Conservation (phyloP, 2,113 vertebrate species). For the Scophthalmus maximus region DNA sequence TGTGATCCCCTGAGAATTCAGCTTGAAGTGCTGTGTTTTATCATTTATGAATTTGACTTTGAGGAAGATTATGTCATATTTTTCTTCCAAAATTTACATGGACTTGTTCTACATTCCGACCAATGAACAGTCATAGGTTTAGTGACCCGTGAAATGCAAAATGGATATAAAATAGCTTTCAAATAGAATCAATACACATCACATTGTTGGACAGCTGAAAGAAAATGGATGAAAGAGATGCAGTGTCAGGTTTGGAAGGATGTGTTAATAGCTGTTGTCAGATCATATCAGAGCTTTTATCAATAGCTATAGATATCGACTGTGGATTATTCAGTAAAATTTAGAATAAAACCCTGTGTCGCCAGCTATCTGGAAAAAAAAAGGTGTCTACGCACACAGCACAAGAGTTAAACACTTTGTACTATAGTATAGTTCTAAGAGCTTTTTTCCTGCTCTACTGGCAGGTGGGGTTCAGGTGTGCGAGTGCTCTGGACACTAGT, state of each 20-base stretch:
- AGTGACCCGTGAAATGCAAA: too few species aligned
- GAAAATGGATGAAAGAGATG: background rate
- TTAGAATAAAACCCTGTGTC: background rate
- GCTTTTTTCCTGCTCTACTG: conserved; percentile 27
- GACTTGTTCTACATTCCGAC: background rate
- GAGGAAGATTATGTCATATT: too few species aligned
- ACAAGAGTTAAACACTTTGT: conserved; percentile 10
- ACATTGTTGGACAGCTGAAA: background rate
- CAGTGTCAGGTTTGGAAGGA: background rate
- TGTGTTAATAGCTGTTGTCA: background rate
- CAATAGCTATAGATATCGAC: background rate
- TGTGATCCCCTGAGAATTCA: too few species aligned
- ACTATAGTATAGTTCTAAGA: conserved; percentile 3
- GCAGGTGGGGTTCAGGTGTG: conserved; percentile 30
- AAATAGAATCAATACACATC: background rate
- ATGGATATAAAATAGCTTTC: too few species aligned
- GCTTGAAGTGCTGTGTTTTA: too few species aligned
- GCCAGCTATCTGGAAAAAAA: background rate
- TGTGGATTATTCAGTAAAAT: background rate
- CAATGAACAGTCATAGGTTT: background rate
- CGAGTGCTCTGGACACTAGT: background rate
- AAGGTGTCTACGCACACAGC: background rate
- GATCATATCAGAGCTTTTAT: background rate
- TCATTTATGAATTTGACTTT: background rate
- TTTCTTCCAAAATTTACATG: background rate